Conservation (phyloP, 2,113 vertebrate genomes). For the Oxyura jamaicensis region DNA sequence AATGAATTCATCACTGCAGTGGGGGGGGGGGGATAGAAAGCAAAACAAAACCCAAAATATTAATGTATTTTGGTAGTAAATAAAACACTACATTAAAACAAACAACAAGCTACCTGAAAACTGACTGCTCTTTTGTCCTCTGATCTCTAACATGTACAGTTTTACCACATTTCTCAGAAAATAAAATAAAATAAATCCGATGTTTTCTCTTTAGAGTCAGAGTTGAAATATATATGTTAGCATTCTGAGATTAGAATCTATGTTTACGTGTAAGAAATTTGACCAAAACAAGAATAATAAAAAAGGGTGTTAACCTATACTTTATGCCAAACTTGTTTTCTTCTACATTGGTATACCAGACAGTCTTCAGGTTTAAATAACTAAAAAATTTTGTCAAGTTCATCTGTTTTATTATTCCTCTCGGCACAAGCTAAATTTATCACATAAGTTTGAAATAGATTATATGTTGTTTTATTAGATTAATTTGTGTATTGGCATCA, state of each 20-base stretch:
- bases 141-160: neutral
- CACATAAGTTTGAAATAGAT: neutral
- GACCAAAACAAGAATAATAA: neutral
- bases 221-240: neutral
- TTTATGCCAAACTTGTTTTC: neutral
- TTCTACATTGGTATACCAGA: neutral
- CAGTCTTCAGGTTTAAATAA: neutral
- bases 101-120: neutral
- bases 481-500: conserved; percentile 16
- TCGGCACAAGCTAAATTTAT: neutral
- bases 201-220: neutral
- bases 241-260: neutral
- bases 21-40: neutral
- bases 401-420: neutral
- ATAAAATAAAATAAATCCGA: neutral
- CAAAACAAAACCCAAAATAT: neutral
- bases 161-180: neutral
- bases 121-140: neutral
- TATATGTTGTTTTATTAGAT: neutral
- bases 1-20: neutral
- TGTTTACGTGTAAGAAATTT: neutral
- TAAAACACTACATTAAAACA: neutral
- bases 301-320: neutral
- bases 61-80: neutral
- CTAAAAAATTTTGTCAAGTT: neutral